These are phyloP conservation scores for Cydia amplana DNA, from an alignment of 1,140 invertebrate species.

Conservation along the genomic window DNA sequence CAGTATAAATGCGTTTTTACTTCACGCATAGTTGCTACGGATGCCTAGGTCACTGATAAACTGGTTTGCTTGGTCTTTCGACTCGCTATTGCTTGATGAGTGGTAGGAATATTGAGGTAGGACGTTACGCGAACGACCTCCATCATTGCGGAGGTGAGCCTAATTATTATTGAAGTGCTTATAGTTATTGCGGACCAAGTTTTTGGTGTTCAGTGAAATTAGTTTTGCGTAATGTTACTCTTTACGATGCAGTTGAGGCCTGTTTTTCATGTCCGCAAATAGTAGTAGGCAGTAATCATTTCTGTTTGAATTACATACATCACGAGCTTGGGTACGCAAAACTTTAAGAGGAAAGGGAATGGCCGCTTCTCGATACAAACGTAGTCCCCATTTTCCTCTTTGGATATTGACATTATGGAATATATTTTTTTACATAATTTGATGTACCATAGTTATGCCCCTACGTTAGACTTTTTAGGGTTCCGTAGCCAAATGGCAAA, in stretches of 20 bases:
- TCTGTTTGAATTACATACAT: too few species aligned
- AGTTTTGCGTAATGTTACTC: not conserved
- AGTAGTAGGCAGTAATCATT: too few species aligned
- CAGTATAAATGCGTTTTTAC: not conserved
- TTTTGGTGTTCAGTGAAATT: slow-evolving; percentile 15
- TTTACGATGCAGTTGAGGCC: not conserved
- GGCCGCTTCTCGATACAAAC: too few species aligned
- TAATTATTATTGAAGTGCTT: slow-evolving; percentile 17
- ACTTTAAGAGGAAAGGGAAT: too few species aligned
- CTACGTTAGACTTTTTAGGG: too few species aligned
- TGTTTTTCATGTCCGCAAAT: too few species aligned
- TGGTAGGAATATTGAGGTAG: not conserved
- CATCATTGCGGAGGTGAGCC: slow-evolving; percentile 15
- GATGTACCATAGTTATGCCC: too few species aligned
- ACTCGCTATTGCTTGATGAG: not conserved
- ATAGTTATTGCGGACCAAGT: slow-evolving; percentile 4
- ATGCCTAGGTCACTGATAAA: not conserved
- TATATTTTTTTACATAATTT: too few species aligned
- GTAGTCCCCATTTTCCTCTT: too few species aligned
- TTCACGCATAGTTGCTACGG: not conserved
- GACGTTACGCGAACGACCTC: slow-evolving; percentile 6
- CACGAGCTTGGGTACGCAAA: too few species aligned
- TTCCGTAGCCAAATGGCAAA: too few species aligned
- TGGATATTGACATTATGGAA: too few species aligned
- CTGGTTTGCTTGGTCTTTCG: not conserved